phyloP scores from a whole-genome alignment of 2,113 vertebrate genomes.

The Centropus bengalensis region DNA sequence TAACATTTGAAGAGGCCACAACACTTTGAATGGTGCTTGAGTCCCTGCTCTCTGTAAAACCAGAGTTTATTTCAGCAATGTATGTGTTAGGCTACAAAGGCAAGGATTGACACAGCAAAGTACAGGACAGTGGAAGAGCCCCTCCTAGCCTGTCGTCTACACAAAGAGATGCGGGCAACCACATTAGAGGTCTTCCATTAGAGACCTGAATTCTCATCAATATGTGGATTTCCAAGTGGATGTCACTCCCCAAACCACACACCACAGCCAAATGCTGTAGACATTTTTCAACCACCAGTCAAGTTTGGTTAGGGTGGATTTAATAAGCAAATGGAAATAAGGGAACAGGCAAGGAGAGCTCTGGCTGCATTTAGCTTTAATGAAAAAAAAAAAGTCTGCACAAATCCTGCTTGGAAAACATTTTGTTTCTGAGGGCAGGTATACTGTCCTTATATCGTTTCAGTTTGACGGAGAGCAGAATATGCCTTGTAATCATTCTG shows the following conservation, averaged over 20 bases:
- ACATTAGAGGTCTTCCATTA: neutral
- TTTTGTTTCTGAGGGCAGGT: neutral
- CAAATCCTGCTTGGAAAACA: neutral
- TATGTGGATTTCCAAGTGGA: neutral
- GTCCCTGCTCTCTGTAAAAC: neutral
- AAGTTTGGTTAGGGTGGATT: neutral
- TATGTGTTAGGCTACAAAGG: neutral
- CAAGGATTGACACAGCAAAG: neutral
- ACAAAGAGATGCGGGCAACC: accelerated
- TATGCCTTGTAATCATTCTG: constrained; percentile 54
- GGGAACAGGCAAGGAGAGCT: neutral
- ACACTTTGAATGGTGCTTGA: neutral
- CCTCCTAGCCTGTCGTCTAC: neutral
- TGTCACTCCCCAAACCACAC: neutral
- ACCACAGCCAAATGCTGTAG: neutral
- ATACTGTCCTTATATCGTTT: neutral
- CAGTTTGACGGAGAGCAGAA: constrained; percentile 23
- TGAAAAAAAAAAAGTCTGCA: neutral
- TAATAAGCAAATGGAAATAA: neutral
- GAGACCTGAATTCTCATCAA: neutral
- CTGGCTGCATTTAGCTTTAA: neutral
- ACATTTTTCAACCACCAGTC: neutral
- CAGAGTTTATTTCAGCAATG: neutral
- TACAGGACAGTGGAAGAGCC: neutral
- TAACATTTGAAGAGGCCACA: neutral